Conservation (phyloP, 2,113 vertebrate species). For the Nothoprocta perdicaria region DNA sequence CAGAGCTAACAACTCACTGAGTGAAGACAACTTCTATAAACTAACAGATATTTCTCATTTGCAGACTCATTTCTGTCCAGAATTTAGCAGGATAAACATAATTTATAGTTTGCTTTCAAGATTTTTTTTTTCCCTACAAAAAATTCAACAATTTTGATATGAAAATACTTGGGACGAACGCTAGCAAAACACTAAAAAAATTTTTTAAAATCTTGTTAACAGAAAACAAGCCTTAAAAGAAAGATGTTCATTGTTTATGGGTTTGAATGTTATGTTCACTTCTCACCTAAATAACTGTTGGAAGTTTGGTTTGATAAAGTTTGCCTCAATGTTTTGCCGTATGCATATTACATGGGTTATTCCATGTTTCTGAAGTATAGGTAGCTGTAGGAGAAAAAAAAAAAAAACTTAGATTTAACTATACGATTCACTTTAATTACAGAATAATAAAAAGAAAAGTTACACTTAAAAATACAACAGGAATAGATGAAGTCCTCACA, state of each 20-base stretch:
- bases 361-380: conserved; percentile 92
- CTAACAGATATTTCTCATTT: rapidly evolving
- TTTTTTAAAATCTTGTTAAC: background rate
- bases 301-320: conserved; percentile 99
- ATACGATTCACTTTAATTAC: background rate
- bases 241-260: background rate
- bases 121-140: background rate
- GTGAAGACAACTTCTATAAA: background rate
- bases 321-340: conserved; percentile 98
- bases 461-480: background rate
- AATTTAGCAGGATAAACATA: background rate
- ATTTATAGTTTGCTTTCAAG: background rate
- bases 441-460: background rate
- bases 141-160: rapidly evolving
- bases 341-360: conserved; percentile 98
- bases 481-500: rapidly evolving
- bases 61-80: rapidly evolving
- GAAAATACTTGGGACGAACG: background rate
- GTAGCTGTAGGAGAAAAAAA: conserved; percentile 80
- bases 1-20: background rate
- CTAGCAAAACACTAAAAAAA: background rate
- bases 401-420: background rate
- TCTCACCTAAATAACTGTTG: conserved; percentile 95
- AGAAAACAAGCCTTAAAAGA: background rate
- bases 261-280: background rate